Base-by-base conservation (phyloP, 2,113 vertebrate genomes). In the Antechinus stuartii region DNA sequence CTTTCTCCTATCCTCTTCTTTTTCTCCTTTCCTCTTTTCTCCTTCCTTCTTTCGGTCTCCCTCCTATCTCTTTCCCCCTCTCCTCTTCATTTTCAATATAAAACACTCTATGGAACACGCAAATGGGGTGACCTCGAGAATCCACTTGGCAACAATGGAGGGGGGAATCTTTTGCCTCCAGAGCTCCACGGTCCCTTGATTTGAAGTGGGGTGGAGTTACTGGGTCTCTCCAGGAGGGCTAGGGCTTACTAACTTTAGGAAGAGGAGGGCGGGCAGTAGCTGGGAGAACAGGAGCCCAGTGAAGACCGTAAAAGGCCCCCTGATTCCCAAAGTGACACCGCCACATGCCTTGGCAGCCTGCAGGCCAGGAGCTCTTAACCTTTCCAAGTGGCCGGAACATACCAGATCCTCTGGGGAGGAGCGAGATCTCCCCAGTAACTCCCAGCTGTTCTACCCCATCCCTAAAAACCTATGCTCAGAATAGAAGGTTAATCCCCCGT, bases 401-500 rank as follows among this genome's bases (percentile, higher is more conserved):
- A 95, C 57, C 7, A 5, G 54, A 76, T 76, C 5, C 91, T 93
- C 35, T 0, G 47, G 54, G 24, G 52, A 52, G 92, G 76, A 96
- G 94, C 54, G 91, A 94, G 91, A 52, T 91, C 23, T 26, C 91
- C 90, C 92, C 94, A 24, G 35, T 42, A 76, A 76, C 23, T 49
- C 90, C 92, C 96, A 96, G 96, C 96, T 97, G 93, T 93, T 57
- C 91, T 93, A 91, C 93, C 54, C 94, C 92, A 90, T 84, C 54
- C 3, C 26, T 2, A 93, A 61, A 54, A 57, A 89, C 52, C 2
- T 2, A n/a, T 26, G 92, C 61, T 89, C 54, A 24, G 96, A 97
- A 96, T 94, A 98, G 95, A 94, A 92, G 94, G 96, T 96, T 97
- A 96, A 96, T 54, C 53, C 76, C 1, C 54, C 47, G 84, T 0